A percentile compares a stretch with the other conserved stretches of the same genome.
Conservation (phyloP, 2,113 vertebrate species). For the Mesembrinibis cayennensis region DNA sequence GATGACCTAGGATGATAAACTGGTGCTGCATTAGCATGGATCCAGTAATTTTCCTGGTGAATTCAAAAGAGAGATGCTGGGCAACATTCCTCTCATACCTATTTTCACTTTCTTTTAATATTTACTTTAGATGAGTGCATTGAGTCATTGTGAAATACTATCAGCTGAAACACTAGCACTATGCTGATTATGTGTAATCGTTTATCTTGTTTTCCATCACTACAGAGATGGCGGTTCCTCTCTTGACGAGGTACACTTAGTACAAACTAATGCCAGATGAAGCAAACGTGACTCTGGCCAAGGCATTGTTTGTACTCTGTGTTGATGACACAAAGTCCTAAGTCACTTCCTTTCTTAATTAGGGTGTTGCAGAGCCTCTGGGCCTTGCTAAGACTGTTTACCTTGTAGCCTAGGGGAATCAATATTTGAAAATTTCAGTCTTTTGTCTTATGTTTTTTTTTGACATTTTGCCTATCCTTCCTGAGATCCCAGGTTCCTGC, state of each 20-base stretch:
- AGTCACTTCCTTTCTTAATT: slow-evolving; percentile 19
- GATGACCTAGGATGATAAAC: not conserved
- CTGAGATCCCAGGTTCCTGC: not conserved
- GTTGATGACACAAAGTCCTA: slow-evolving; percentile 1
- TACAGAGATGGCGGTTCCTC: not conserved
- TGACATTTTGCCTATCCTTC: not conserved
- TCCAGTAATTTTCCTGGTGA: not conserved
- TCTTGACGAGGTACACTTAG: not conserved
- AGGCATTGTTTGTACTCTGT: not conserved
- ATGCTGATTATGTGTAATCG: not conserved
- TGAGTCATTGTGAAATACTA: not conserved
- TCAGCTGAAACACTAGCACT: not conserved
- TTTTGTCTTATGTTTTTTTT: not conserved
- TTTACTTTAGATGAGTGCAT: not conserved
- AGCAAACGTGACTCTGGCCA: not conserved
- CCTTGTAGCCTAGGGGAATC: not conserved
- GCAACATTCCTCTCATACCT: not conserved
- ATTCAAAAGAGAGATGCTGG: not conserved
- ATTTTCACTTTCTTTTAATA: not conserved
- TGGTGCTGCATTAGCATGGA: not conserved
- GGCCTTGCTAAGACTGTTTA: not conserved
- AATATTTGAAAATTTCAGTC: not conserved
- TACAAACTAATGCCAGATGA: not conserved
- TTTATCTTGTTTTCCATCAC: not conserved
- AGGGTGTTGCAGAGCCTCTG: not conserved